Evolutionary conservation across 2,888 invertebrate genomes (phyloP), one percentile per base, ranked within the genome.

Genomic region (Lordiphosa fenestrarum): DNA sequence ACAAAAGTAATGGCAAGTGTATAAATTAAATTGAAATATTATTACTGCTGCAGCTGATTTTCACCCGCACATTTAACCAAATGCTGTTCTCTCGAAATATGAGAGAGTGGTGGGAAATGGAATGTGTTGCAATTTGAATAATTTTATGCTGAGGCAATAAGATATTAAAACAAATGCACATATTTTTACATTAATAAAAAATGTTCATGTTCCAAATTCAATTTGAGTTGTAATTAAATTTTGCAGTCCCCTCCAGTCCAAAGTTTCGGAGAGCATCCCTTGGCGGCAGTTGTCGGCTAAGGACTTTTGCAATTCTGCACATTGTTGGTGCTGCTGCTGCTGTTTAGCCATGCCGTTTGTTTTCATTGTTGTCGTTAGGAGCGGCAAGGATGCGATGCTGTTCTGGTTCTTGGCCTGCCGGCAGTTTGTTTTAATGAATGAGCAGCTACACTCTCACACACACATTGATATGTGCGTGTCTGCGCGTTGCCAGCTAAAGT

Each of bases 391-490:
- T 59, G 15, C 15, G n/a, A n/a, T 15, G 60, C 36, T 62, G 62
- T 52, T 64, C 68, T 71, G 63, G 59, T 67, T 46, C 61, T 56
- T 63, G 62, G 81, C 75, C 81, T 66, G 65, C 69, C 56, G 75
- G 81, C 78, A 75, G 71, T 73, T 75, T 69, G 66, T 65, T 77
- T 80, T 78, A 78, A 78, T 78, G 81, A 77, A 80, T 75, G 81
- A 75, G 64, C 73, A 66, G 57, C 55, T 64, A 53, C 33, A 68
- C 69, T 60, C 48, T 58, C 51, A 51, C 33, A 38, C 15, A n/a
- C 33, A 44, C 38, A 33, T 39, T 15, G 41, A 21, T 19, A 10
- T 13, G 35, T 42, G 42, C 38, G 52, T 59, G 66, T 65, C 47
- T 60, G 55, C 53, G 48, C 53, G 49, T 41, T 57, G 54, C 40